These are phyloP conservation scores for Thera obeliscata DNA, from an alignment of 2,888 invertebrate genomes.

Conservation along the genomic window DNA sequence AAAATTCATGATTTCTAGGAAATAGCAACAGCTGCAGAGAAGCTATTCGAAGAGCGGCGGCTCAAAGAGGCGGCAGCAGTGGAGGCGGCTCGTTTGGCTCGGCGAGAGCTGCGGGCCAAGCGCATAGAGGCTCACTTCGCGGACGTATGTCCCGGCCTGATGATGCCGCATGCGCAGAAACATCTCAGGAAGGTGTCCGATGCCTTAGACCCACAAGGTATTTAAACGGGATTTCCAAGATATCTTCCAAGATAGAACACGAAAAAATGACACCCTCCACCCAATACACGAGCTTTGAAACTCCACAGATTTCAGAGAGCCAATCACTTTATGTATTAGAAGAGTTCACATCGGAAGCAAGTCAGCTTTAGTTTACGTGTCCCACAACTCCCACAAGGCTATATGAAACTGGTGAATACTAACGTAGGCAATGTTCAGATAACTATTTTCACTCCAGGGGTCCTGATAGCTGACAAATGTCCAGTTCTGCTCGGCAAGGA, in stretches of 20 bases:
- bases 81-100: slow-evolving; percentile 73
- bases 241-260: too few relatives aligned
- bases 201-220: slow-evolving; percentile 68
- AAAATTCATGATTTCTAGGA: slow-evolving; percentile 50
- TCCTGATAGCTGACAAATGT: slow-evolving; percentile 75
- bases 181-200: slow-evolving; percentile 71
- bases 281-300: too few relatives aligned
- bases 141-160: slow-evolving; percentile 77
- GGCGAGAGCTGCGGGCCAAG: slow-evolving; percentile 78
- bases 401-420: too few relatives aligned
- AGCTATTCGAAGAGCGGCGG: slow-evolving; percentile 56
- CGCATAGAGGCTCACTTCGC: slow-evolving; percentile 79
- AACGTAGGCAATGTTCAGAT: neutral
- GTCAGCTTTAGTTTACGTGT: too few relatives aligned
- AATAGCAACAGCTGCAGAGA: slow-evolving; percentile 63
- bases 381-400: too few relatives aligned
- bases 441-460: slow-evolving; percentile 53
- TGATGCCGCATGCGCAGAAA: slow-evolving; percentile 82
- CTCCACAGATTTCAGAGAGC: too few relatives aligned
- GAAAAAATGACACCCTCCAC: too few relatives aligned
- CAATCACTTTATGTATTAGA: too few relatives aligned
- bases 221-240: too few relatives aligned
- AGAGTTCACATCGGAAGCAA: too few relatives aligned
- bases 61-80: slow-evolving; percentile 69
- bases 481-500: slow-evolving; percentile 71